A percentile compares a stretch with the other conserved stretches of the same genome.
Conservation (phyloP, 2,888 invertebrate species). For the Idaea biselata region DNA sequence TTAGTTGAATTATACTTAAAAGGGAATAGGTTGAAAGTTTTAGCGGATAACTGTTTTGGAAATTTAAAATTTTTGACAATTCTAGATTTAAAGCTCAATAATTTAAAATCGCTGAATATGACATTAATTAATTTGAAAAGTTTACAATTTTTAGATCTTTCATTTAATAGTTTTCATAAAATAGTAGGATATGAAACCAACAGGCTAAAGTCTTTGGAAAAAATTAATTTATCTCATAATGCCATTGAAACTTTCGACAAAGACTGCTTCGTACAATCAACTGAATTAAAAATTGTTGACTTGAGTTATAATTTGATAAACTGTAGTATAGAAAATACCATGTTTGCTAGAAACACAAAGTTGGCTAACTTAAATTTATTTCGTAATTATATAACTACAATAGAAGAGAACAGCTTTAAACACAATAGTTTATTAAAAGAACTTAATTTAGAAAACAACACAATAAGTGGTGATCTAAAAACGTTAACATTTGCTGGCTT, state of each 20-base stretch:
- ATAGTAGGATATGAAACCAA: constrained; percentile 54
- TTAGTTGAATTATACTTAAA: constrained; percentile 49
- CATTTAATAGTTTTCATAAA: constrained; percentile 46
- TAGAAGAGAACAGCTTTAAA: constrained; percentile 53
- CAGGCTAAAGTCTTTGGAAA: constrained; percentile 43
- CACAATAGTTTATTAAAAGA: constrained; percentile 41
- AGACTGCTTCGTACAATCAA: constrained; percentile 54
- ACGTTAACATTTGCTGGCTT: constrained; percentile 53
- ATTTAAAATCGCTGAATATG: constrained; percentile 47
- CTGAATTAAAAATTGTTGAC: constrained; percentile 46
- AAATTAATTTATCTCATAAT: constrained; percentile 59
- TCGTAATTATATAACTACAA: constrained; percentile 47
- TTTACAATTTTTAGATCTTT: constrained; percentile 49
- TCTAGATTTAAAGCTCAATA: constrained; percentile 50
- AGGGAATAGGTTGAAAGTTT: constrained; percentile 42
- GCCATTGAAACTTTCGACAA: constrained; percentile 48
- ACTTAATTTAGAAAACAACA: constrained; percentile 55
- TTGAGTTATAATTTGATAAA: constrained; percentile 56
- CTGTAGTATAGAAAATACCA: constrained; percentile 43
- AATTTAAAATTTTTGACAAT: constrained; percentile 38
- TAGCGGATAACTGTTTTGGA: constrained; percentile 49
- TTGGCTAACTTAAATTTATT: constrained; percentile 51
- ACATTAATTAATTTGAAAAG: constrained; percentile 49
- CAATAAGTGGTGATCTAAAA: constrained; percentile 46
- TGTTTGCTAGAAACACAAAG: constrained; percentile 52